Percentiles rank a stretch among this genome's conserved stretches.
phyloP scores from a whole-genome alignment of 2,113 vertebrate species.

The Peromyscus californicus region DNA sequence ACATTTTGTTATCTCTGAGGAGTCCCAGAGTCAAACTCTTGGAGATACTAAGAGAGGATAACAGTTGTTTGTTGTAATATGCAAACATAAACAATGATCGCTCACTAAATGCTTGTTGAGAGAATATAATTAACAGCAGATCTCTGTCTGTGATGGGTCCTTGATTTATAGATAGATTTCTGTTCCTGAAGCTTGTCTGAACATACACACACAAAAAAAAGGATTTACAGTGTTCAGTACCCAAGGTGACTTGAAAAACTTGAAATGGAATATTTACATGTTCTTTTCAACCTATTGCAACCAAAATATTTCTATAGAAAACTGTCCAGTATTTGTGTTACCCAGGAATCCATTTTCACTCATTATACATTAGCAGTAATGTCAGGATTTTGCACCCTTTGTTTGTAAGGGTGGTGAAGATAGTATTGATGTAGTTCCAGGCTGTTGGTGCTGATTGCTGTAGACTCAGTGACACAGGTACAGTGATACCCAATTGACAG shows the following conservation, averaged over 20 bases:
- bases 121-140: not conserved
- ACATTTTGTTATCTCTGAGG: not conserved
- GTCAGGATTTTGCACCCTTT: not conserved
- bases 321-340: conserved; percentile 40
- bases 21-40: not conserved
- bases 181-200: not conserved
- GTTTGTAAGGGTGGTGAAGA: not conserved
- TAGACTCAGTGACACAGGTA: not conserved
- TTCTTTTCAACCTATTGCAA: not conserved
- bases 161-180: conserved; percentile 18
- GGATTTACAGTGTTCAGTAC: not conserved
- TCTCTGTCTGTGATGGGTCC: not conserved
- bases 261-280: not conserved
- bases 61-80: not conserved
- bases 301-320: conserved; percentile 23
- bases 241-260: conserved; percentile 36
- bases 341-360: not conserved
- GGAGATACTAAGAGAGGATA: not conserved
- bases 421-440: not conserved
- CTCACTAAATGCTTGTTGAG: conserved; percentile 13
- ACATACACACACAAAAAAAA: not conserved
- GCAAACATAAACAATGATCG: not conserved
- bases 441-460: not conserved
- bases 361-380: not conserved
- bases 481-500: not conserved